Conservation (phyloP, 2,888 invertebrate genomes). For the Leptothorax acervorum region DNA sequence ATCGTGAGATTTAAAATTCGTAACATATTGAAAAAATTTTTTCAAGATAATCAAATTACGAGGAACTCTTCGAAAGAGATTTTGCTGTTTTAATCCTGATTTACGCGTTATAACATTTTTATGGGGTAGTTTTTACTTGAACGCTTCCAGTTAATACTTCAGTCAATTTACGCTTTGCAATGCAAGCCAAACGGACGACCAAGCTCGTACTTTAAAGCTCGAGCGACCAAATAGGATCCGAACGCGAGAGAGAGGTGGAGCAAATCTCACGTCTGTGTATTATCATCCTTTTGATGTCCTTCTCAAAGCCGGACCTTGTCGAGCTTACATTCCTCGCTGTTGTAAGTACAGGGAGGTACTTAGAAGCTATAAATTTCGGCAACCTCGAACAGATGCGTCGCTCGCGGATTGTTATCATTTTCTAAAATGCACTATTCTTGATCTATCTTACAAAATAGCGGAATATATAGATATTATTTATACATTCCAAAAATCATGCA, state of each 20-base stretch:
- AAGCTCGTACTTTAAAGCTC: constrained; percentile 67
- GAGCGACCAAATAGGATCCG: constrained; percentile 66
- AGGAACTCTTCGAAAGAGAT: background rate
- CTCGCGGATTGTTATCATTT: background rate
- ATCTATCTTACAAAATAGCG: background rate
- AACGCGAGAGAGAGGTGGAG: constrained; percentile 22
- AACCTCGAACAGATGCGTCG: background rate
- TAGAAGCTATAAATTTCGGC: constrained; percentile 71
- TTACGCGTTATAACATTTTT: constrained; percentile 22
- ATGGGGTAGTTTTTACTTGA: constrained; percentile 5
- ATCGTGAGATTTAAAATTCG: background rate
- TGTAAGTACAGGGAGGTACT: constrained; percentile 74
- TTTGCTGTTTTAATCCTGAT: background rate
- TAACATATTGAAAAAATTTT: background rate
- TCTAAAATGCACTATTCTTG: background rate
- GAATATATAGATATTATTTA: background rate
- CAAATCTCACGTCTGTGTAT: constrained; percentile 70
- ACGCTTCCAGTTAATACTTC: constrained; percentile 49
- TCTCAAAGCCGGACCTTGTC: constrained; percentile 74
- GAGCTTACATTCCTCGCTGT: constrained; percentile 72
- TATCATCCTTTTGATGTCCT: constrained; percentile 81
- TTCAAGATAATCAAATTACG: background rate
- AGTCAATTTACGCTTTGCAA: constrained; percentile 63
- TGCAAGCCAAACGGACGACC: constrained; percentile 50
- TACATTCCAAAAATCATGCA: background rate